A percentile compares a stretch with the other conserved stretches of the same genome.
Evolutionary conservation across 2,113 vertebrate genomes (phyloP).

Genomic region (Atherinomorus stipes): DNA sequence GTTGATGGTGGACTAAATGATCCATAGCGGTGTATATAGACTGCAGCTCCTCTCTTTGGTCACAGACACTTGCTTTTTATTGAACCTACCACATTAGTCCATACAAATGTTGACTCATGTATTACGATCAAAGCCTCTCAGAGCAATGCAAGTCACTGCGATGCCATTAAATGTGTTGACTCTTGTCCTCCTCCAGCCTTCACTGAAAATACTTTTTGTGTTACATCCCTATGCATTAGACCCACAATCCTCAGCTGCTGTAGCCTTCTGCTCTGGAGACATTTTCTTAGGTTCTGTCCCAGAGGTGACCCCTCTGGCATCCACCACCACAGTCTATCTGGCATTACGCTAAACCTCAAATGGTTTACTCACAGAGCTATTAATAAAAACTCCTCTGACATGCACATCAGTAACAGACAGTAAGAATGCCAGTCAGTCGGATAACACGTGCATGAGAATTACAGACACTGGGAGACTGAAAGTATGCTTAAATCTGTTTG

Average conservation of each 20-base stretch:
- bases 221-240: neutral
- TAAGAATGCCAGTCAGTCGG: conserved; percentile 36
- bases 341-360: conserved; percentile 71
- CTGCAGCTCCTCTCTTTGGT: conserved; percentile 63
- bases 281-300: conserved; percentile 40
- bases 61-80: conserved; percentile 76
- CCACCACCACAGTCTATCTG: conserved; percentile 24
- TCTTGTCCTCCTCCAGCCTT: conserved; percentile 5
- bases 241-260: conserved; percentile 52
- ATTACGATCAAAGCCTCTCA: conserved; percentile 21
- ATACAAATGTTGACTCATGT: conserved; percentile 50
- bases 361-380: conserved; percentile 72
- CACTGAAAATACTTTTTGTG: neutral
- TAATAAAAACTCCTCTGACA: conserved; percentile 67
- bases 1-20: conserved; percentile 73
- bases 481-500: conserved; percentile 62
- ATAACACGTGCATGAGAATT: conserved; percentile 38
- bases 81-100: conserved; percentile 49
- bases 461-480: conserved; percentile 37
- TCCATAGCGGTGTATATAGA: conserved; percentile 71
- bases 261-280: conserved; percentile 2
- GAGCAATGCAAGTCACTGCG: neutral
- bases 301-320: conserved; percentile 63
- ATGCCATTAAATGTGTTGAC: conserved; percentile 13
- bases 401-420: conserved; percentile 36